Evolutionary conservation across 2,113 vertebrate genomes (phyloP), one percentile per base, ranked within the genome.

Genomic region (Mugil cephalus): DNA sequence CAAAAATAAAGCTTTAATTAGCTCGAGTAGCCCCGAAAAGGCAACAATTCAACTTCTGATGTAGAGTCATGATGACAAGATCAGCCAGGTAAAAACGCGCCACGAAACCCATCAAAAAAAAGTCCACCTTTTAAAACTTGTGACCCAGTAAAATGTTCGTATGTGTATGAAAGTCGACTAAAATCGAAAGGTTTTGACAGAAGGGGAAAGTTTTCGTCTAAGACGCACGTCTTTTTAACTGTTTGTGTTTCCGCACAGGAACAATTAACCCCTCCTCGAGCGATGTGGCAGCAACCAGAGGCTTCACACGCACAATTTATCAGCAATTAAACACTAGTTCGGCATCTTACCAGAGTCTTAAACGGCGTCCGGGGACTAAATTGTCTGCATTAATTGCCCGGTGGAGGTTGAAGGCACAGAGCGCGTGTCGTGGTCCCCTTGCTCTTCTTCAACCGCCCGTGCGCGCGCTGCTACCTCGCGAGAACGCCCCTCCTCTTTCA

Each of bases 401-500:
- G 34, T 14, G 13, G 46, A 4, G 13, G 17, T 10, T 3, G 5
- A 30, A n/a, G 9, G 2, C 0, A 12, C 9, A 4, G 12, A 62
- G 77, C 58, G 69, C 39, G 74, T 51, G 54, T 1, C 15, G 14
- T 21, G 18, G 30, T 66, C 35, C 38, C 1, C n/a, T 60, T 1
- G 61, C 56, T 60, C 45, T 59, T 67, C 40, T 2, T 36, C 74
- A 40, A 45, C 53, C 30, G 73, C 39, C 45, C 19, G 18, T 17
- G 66, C 18, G 61, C 82, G 69, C 74, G 80, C 68, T 7, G 24
- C 34, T 56, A n/a, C 61, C 4, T 4, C 13, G 30, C 30, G 42
- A 19, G 12, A 35, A 79, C 47, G 80, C 80, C 56, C 80, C 83
- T 65, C 82, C 86, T 80, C 63, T 64, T 2, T 47, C 51, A n/a